These are phyloP conservation scores for Ridgeia piscesae DNA, from an alignment of 1,140 invertebrate genomes.

Conservation along the genomic window DNA sequence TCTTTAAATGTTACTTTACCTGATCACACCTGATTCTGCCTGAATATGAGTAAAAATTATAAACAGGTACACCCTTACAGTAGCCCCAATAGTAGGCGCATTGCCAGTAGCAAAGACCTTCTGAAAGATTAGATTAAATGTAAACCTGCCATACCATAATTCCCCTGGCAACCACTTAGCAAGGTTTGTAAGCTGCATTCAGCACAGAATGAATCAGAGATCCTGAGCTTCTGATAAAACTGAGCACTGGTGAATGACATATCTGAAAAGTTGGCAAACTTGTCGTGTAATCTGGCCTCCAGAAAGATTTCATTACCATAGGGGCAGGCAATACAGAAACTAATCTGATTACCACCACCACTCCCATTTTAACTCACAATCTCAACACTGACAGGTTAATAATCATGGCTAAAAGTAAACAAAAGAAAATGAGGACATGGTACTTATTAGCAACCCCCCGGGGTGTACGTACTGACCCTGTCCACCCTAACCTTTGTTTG, in stretches of 20 bases:
- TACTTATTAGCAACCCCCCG: not conserved
- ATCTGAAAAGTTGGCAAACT: not conserved
- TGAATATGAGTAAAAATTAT: too few species aligned
- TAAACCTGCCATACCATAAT: not conserved
- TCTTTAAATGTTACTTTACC: too few species aligned
- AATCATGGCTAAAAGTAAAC: not conserved
- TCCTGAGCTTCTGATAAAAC: not conserved
- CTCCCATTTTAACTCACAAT: not conserved
- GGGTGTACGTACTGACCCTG: not conserved
- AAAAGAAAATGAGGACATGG: not conserved
- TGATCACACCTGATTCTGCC: too few species aligned
- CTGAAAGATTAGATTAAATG: not conserved
- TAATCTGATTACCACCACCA: not conserved
- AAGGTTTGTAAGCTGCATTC: not conserved
- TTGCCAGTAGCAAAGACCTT: not conserved
- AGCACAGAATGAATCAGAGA: not conserved
- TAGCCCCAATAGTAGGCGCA: not conserved
- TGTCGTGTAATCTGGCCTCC: not conserved
- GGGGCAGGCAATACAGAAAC: not conserved
- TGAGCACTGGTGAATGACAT: not conserved
- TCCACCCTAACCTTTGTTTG: not conserved
- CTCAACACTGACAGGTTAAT: not conserved
- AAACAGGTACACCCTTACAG: not conserved
- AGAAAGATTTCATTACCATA: not conserved
- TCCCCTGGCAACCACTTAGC: not conserved